phyloP scores from a whole-genome alignment of 1,140 invertebrate genomes.

The Nasonia giraulti region DNA sequence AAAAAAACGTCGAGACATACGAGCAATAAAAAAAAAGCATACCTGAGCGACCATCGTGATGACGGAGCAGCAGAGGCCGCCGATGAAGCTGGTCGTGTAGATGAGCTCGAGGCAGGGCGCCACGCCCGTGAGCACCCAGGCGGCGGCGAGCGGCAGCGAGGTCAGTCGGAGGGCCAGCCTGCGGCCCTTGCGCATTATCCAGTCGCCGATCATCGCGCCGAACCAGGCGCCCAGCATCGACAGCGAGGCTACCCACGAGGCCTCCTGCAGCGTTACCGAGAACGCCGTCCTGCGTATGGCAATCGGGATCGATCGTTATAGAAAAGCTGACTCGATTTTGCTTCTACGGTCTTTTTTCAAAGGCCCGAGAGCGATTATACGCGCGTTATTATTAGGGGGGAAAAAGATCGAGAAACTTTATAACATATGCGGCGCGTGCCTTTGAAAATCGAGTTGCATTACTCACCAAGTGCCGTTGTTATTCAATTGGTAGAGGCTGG shows the following conservation, averaged over 20 bases:
- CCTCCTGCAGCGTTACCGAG: constrained; percentile 83
- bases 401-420: too few species aligned
- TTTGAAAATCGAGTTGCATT: neutral
- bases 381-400: too few species aligned
- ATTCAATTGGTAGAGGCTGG: constrained; percentile 65
- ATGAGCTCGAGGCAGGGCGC: constrained; percentile 85
- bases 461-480: constrained; percentile 71
- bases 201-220: constrained; percentile 84
- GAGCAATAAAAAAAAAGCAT: constrained; percentile 29
- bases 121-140: constrained; percentile 85
- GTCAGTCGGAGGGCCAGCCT: constrained; percentile 80
- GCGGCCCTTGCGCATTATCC: constrained; percentile 84
- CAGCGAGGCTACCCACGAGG: constrained; percentile 87
- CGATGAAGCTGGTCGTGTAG: constrained; percentile 85
- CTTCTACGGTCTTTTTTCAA: neutral
- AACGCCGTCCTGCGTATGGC: constrained; percentile 72
- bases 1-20: neutral
- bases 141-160: constrained; percentile 82
- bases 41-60: constrained; percentile 87
- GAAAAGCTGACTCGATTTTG: neutral
- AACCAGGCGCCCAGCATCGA: constrained; percentile 86
- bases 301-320: neutral
- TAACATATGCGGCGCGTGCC: too few species aligned
- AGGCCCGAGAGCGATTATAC: too few species aligned
- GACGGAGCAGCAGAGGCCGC: constrained; percentile 86